phyloP scores from a whole-genome alignment of 2,797 vertebrate genomes.

The Rhodeus uyekii region DNA sequence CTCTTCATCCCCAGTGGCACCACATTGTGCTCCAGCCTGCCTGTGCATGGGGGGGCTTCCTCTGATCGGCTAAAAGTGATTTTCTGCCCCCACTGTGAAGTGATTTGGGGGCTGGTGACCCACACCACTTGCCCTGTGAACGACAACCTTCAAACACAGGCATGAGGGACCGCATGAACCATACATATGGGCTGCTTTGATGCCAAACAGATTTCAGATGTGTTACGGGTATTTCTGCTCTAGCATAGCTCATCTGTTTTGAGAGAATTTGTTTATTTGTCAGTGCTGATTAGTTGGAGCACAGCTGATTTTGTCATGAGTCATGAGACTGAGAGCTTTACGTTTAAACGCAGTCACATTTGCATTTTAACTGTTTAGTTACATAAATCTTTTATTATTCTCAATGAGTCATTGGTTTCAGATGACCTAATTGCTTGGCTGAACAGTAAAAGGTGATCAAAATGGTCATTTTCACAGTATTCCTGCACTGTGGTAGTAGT shows the following conservation, averaged over 20 bases:
- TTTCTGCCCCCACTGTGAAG: constrained; percentile 47
- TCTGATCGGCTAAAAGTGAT: constrained; percentile 53
- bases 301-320: constrained; percentile 8
- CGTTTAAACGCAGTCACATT: neutral
- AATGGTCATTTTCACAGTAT: constrained; percentile 31
- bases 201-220: neutral
- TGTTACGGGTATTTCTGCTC: neutral
- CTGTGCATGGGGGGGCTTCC: constrained; percentile 21
- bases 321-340: neutral
- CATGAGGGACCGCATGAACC: constrained; percentile 20
- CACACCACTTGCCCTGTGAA: constrained; percentile 25
- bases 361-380: neutral
- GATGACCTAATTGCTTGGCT: constrained; percentile 50
- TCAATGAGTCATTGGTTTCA: constrained; percentile 52
- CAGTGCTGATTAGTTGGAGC: neutral
- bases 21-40: constrained; percentile 41
- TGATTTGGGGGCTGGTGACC: constrained; percentile 35
- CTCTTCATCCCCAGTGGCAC: constrained; percentile 35
- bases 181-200: constrained; percentile 21
- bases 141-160: constrained; percentile 14
- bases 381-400: constrained; percentile 13
- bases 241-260: neutral
- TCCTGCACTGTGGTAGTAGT: neutral
- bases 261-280: neutral
- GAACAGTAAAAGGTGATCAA: constrained; percentile 46